Conservation (phyloP, 1,140 invertebrate species). For the Papilio polytes region DNA sequence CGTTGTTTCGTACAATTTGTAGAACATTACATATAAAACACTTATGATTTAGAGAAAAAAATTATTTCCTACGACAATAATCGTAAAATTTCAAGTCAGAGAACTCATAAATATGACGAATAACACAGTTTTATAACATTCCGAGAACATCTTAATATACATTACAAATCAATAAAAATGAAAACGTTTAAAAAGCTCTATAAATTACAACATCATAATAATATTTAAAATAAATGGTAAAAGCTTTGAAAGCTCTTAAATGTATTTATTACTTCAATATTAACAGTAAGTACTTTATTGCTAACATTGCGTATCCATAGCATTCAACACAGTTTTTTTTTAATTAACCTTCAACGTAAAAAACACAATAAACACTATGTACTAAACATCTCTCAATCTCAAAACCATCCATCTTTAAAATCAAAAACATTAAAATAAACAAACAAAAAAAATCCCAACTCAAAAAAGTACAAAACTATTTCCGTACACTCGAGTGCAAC, state of each 20-base stretch:
- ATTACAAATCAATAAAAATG: not conserved
- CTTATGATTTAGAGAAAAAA: not conserved
- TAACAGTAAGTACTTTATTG: not conserved
- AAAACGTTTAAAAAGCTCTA: conserved; percentile 1
- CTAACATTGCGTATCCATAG: not conserved
- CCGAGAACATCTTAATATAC: not conserved
- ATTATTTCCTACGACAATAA: not conserved
- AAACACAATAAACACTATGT: too few species aligned
- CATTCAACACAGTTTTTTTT: too few species aligned
- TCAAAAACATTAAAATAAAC: too few species aligned
- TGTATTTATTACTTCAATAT: not conserved
- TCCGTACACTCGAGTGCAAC: not conserved
- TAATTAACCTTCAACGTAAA: too few species aligned
- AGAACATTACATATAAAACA: not conserved
- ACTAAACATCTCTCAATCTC: too few species aligned
- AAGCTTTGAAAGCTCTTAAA: conserved; percentile 5
- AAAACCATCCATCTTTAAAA: too few species aligned
- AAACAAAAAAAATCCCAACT: not conserved
- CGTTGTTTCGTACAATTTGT: too few species aligned
- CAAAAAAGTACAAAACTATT: not conserved
- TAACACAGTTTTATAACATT: not conserved
- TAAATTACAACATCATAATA: not conserved
- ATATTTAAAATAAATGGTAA: not conserved
- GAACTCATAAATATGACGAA: not conserved
- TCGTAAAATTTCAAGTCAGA: not conserved